Percentiles rank a stretch among this genome's conserved stretches.
phyloP scores from a whole-genome alignment of 1,140 invertebrate species.

The Amyelois transitella region DNA sequence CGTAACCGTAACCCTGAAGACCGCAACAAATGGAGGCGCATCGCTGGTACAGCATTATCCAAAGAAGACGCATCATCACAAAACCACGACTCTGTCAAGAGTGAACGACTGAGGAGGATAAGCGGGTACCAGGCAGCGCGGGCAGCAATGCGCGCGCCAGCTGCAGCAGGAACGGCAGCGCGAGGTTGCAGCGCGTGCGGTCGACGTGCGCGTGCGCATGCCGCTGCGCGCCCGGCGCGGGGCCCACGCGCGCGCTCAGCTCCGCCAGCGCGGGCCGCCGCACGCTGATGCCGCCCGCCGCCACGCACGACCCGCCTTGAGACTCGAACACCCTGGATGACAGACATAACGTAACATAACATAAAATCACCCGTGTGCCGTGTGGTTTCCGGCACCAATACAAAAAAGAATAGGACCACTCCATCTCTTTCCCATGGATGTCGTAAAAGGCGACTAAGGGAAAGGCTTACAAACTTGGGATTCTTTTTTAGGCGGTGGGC shows the following conservation, averaged over 20 bases:
- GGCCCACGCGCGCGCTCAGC: slow-evolving; percentile 60
- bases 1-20: no score
- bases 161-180: slow-evolving; percentile 82
- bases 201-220: slow-evolving; percentile 82
- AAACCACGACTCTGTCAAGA: no score
- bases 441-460: no score
- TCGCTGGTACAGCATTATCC: no score
- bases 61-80: no score
- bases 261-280: slow-evolving; percentile 47
- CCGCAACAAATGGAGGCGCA: no score
- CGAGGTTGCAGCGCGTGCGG: slow-evolving; percentile 82
- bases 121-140: slow-evolving; percentile 75
- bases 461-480: no score
- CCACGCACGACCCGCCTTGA: slow-evolving; percentile 75
- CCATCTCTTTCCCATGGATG: no score
- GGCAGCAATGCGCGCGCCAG: slow-evolving; percentile 81
- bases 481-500: no score
- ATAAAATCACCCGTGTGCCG: no score
- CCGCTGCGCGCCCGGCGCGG: slow-evolving; percentile 75
- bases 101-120: no score
- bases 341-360: neutral
- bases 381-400: no score
- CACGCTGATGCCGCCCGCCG: slow-evolving; percentile 73
- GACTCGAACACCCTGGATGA: slow-evolving; percentile 80
- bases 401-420: neutral